These are phyloP conservation scores for Hemiscyllium ocellatum DNA, from an alignment of 2,113 vertebrate genomes.

Conservation along the genomic window DNA sequence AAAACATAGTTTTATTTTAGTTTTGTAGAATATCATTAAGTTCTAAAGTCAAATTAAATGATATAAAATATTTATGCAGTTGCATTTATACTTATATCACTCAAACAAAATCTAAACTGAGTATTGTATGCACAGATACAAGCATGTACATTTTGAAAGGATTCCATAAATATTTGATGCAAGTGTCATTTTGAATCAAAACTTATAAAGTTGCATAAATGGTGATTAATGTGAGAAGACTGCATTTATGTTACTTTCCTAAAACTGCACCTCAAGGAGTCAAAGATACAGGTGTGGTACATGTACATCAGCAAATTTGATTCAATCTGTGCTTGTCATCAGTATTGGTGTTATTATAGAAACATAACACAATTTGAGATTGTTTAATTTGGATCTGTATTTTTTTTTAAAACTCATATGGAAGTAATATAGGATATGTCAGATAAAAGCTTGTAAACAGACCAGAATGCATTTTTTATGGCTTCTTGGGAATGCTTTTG, in stretches of 20 bases:
- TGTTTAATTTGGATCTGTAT: conserved; percentile 33
- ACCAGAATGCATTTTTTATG: conserved; percentile 1
- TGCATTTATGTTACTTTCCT: background rate
- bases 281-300: background rate
- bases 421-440: conserved; percentile 4
- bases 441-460: conserved; percentile 34
- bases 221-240: background rate
- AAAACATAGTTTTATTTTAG: background rate
- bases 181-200: conserved; percentile 16
- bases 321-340: background rate
- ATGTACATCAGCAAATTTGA: background rate
- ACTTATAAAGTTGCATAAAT: background rate
- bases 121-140: background rate
- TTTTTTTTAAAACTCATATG: conserved; percentile 2
- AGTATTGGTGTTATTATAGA: background rate
- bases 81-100: background rate
- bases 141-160: background rate
- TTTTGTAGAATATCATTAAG: background rate
- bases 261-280: background rate
- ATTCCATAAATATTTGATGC: background rate
- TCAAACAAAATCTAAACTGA: background rate
- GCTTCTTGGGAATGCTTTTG: conserved; percentile 37
- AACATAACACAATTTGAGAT: background rate
- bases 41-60: background rate
- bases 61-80: background rate